These are phyloP conservation scores for Propsilocerus akamusi DNA, from an alignment of 1,140 invertebrate genomes.

Conservation along the genomic window DNA sequence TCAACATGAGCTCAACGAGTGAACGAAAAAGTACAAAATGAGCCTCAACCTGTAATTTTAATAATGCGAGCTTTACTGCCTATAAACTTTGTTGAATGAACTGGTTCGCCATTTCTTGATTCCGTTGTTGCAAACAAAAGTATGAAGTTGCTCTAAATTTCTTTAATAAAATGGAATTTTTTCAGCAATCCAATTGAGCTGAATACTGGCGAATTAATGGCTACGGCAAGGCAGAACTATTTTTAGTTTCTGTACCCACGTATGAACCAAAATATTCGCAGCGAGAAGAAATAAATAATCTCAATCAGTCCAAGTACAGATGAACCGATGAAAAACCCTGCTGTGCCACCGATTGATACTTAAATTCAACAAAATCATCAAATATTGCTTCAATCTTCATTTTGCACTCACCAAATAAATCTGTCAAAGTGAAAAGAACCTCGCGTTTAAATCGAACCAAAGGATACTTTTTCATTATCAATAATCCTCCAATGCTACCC, in stretches of 20 bases:
- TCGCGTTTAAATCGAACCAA: constrained; percentile 15
- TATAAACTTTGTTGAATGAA: too few relatives aligned
- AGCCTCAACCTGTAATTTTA: too few relatives aligned
- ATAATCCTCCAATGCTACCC: constrained; percentile 12
- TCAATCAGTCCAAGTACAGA: constrained; percentile 48
- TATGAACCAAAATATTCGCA: constrained; percentile 34
- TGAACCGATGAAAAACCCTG: constrained; percentile 46
- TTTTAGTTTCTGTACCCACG: constrained; percentile 8
- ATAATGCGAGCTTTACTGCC: too few relatives aligned
- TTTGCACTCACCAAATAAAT: constrained; percentile 15
- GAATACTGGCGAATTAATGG: too few relatives aligned
- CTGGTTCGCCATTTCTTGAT: too few relatives aligned
- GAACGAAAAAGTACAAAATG: too few relatives aligned
- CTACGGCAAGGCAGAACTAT: too few relatives aligned
- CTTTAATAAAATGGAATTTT: too few relatives aligned
- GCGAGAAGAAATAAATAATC: constrained; percentile 40
- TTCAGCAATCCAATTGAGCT: too few relatives aligned
- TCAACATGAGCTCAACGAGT: too few relatives aligned
- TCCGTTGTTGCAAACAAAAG: too few relatives aligned
- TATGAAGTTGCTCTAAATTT: too few relatives aligned
- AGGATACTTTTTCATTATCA: constrained; percentile 15
- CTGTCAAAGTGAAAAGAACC: constrained; percentile 20
- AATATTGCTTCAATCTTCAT: neutral
- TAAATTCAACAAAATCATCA: constrained; percentile 11
- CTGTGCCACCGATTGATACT: constrained; percentile 50